Base-by-base conservation (phyloP, 2,113 vertebrate species). In the Melanerpes formicivorus region DNA sequence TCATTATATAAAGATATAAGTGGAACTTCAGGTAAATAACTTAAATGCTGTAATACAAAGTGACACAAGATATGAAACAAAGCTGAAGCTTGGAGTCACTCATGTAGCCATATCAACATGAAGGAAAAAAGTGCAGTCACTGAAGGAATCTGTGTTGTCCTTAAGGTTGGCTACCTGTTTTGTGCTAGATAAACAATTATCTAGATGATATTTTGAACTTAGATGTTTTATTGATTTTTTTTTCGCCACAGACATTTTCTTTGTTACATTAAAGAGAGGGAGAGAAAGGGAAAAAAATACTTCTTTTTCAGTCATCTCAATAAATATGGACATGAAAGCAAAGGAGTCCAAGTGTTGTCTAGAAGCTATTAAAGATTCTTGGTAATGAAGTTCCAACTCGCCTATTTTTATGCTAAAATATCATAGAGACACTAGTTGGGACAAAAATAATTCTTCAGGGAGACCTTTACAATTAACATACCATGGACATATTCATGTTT, bases 1-100 rank as follows among this genome's bases (percentile, higher is more conserved):
- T 69, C 46, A 84, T 59, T 93, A 44, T 70, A 62, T 42, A 55
- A 22, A 81, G 5, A 30, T 78, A 63, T 22, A 86, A 90, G 83
- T 37, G 56, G 54, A 90, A 64, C 7, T 71, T 87, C 50, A 80
- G 30, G 59, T 82, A 92, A 95, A 91, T 88, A 85, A 71, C 7
- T 71, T 64, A 64, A 96, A 56, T 40, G 5, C 23, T 70, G 23
- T 72, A 74, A 88, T 42, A 77, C 29, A 87, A 87, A 83, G 29
- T 63, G 25, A 63, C 34, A 84, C 59, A 10, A 90, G 70, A 15
- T 42, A 32, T 56, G 80, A 90, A 90, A 84, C n/a, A 82, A 29
- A 77, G 56, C 23, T 86, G 70, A 83, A 76, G 26, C 21, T 90
- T 74, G 11, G 4, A 75, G 64, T 19, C 21, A 63, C 5, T 65